Evolutionary conservation across 2,888 invertebrate species (phyloP), one percentile per base, ranked within the genome.

Genomic region (Thecocarcelia acutangulata): DNA sequence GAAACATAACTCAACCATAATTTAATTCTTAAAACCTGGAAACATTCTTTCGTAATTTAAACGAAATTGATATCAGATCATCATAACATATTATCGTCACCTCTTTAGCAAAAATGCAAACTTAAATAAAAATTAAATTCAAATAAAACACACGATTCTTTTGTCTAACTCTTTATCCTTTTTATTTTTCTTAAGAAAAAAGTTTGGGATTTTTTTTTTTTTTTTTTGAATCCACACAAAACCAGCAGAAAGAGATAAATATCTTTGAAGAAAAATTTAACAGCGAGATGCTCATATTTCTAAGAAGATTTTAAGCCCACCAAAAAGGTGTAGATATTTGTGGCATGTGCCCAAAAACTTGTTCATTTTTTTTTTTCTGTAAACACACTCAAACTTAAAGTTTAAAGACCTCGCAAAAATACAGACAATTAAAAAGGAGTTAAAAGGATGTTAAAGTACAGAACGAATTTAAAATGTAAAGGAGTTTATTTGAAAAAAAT

Each of bases 1-100:
- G n/a, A n/a, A n/a, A n/a, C n/a, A n/a, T n/a, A n/a, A n/a, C n/a
- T 3, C 24, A 5, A 24, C 5, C 24, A 24, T 24, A 5, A 24
- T 24, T 24, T 24, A n/a, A n/a, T n/a, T n/a, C n/a, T n/a, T 9
- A n/a, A 46, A 15, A 4, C 3, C 33, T 19, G 59, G 9, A 12
- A 73, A 46, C 6, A 42, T 56, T 77, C 42, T 68, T 77, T 46
- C 64, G 21, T 74, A 64, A 48, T 78, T 78, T 78, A 33, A 78
- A 61, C 73, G 78, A 78, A 82, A 82, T 78, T 78, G 82, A 82
- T 82, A 82, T 74, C 70, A 70, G 78, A 82, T 82, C 70, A 82
- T 37, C 61, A 61, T 64, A 48, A 28, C 37, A 59, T n/a, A n/a
- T 59, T 63, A 61, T 74, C 74, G 64, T 48, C 82, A 82, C 78